Conservation (phyloP, 2,113 vertebrate species). For the Vimba vimba region DNA sequence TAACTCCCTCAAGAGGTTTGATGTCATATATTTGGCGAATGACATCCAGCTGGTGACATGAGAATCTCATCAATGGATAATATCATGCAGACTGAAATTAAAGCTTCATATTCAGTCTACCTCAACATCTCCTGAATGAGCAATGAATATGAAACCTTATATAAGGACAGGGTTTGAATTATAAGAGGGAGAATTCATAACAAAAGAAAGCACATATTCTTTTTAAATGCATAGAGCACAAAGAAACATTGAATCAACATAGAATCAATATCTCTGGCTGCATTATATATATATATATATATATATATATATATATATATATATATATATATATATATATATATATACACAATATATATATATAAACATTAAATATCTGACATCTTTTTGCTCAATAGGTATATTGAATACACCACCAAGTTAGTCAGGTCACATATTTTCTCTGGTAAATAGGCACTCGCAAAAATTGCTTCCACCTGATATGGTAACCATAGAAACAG, state of each 20-base stretch:
- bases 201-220: neutral
- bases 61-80: conserved; percentile 5
- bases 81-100: conserved; percentile 3
- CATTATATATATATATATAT: neutral
- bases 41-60: conserved; percentile 12
- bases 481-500: conserved; percentile 17
- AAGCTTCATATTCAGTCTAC: neutral
- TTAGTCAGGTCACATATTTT: conserved; percentile 23
- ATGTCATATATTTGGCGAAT: neutral
- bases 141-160: neutral
- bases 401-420: neutral
- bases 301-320: too few relatives aligned
- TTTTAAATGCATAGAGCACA: neutral
- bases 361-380: neutral
- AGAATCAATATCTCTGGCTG: neutral
- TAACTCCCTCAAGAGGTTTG: conserved; percentile 2
- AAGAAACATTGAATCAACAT: neutral
- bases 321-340: too few relatives aligned
- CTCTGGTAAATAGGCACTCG: conserved; percentile 7
- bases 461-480: neutral
- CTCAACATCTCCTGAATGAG: neutral
- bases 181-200: neutral
- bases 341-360: too few relatives aligned
- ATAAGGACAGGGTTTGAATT: neutral
- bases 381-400: neutral